Evolutionary conservation across 2,888 invertebrate species (phyloP), one percentile per base, ranked within the genome.

Genomic region (Heteromyza rotundicornis): DNA sequence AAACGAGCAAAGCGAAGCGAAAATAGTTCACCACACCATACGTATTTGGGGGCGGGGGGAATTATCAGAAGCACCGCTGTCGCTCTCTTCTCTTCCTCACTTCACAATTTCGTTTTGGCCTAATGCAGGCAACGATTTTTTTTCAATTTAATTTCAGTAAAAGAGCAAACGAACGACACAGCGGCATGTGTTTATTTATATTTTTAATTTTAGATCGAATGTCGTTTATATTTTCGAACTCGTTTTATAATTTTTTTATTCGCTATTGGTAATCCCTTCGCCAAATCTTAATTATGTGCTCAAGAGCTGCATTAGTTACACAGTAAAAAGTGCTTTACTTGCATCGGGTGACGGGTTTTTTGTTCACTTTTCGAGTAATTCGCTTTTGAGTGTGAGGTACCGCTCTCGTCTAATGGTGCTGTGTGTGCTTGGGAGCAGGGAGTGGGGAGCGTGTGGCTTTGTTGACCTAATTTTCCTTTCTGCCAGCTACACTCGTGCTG

Each of bases 391-490:
- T 40, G 40, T 40, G 5, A 40, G 32, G 5, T 40, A 40, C 40
- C 10, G n/a, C 16, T 40, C 24, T 51, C 50, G 22, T 51, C 2
- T n/a, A 40, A 10, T 40, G 40, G 40, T 36, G 20, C 22, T 47
- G 59, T 56, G 49, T 24, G 32, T 59, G 51, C 49, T 53, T 52
- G 19, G 20, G 54, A 56, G 58, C 52, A 44, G 71, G n/a, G n/a
- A 70, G 66, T 74, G 68, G 65, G 72, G 70, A 71, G 66, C 59
- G 59, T 67, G 69, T 72, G 69, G 65, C 69, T 77, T 72, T 79
- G 78, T 72, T 78, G 78, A 79, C 78, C 79, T 76, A 78, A 78
- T 78, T 78, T 76, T 77, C 72, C 77, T 78, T 79, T 79, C 76
- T 68, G 65, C 51, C 51, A 50, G 58, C 19, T 40, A 55, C 55